Conservation (phyloP, 2,888 invertebrate genomes). For the Dichetophora obliterata region DNA sequence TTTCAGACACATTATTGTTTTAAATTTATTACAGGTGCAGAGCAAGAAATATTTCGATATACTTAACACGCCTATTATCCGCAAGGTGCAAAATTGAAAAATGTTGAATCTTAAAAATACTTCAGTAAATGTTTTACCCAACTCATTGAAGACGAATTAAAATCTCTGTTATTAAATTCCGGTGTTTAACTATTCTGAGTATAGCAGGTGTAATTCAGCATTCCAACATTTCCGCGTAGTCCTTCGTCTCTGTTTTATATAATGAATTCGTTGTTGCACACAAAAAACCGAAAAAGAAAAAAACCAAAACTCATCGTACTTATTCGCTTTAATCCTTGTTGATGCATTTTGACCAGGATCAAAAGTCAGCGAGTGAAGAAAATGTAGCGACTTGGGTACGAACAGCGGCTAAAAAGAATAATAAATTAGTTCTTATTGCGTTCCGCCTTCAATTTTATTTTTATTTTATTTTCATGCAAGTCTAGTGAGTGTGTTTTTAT, state of each 20-base stretch:
- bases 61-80: too few relatives aligned
- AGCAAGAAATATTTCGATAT: neutral
- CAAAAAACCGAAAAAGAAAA: too few relatives aligned
- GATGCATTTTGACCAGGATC: too few relatives aligned
- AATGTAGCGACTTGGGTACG: neutral
- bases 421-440: conserved; percentile 27
- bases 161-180: conserved; percentile 20
- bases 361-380: neutral
- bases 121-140: neutral
- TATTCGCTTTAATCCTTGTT: too few relatives aligned
- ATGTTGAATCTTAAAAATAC: neutral
- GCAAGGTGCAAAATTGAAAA: too few relatives aligned
- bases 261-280: too few relatives aligned
- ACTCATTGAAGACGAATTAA: neutral
- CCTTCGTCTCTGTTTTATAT: neutral
- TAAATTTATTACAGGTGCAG: neutral
- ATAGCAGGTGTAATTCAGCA: conserved; percentile 22
- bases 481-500: neutral
- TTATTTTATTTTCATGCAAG: conserved; percentile 32
- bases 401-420: conserved; percentile 22
- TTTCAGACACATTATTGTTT: neutral
- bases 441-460: conserved; percentile 28
- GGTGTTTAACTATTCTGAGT: neutral
- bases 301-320: too few relatives aligned
- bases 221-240: neutral